Evolutionary conservation across 2,888 invertebrate species (phyloP).

Genomic region (Lepidocyrtoides sp.): DNA sequence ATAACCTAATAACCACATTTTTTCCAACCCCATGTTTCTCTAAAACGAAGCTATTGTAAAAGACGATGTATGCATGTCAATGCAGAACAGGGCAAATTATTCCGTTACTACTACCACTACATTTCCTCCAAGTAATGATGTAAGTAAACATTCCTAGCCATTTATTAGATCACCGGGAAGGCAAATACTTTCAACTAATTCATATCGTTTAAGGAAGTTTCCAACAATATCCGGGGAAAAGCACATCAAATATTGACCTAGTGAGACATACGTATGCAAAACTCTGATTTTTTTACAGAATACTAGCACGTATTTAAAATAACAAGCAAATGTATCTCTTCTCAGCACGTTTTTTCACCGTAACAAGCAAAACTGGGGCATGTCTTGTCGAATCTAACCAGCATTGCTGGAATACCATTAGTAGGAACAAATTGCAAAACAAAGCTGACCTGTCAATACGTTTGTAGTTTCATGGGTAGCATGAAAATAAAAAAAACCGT

Average conservation of each 20-base stretch:
- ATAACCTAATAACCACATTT: slow-evolving; percentile 64
- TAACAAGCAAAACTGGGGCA: neutral
- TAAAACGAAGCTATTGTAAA: neutral
- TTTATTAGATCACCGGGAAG: neutral
- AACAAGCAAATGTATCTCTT: too few relatives aligned
- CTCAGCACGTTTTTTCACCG: too few relatives aligned
- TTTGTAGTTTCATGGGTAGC: neutral
- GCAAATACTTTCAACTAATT: slow-evolving; percentile 52
- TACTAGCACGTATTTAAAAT: too few relatives aligned
- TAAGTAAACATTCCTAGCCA: neutral
- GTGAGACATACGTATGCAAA: too few relatives aligned
- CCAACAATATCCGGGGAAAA: too few relatives aligned
- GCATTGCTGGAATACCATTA: too few relatives aligned
- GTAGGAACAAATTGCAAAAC: neutral
- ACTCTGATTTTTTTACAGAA: too few relatives aligned
- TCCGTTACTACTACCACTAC: neutral
- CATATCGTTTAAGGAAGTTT: slow-evolving; percentile 51
- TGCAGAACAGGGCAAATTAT: neutral
- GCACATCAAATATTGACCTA: too few relatives aligned
- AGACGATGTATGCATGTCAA: neutral
- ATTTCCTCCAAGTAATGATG: neutral
- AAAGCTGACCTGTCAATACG: neutral
- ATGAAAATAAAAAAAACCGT: slow-evolving; percentile 11
- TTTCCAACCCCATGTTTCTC: too few relatives aligned
- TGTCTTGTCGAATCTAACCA: too few relatives aligned